phyloP scores from a whole-genome alignment of 2,888 invertebrate genomes.

The Cephalotes varians region DNA sequence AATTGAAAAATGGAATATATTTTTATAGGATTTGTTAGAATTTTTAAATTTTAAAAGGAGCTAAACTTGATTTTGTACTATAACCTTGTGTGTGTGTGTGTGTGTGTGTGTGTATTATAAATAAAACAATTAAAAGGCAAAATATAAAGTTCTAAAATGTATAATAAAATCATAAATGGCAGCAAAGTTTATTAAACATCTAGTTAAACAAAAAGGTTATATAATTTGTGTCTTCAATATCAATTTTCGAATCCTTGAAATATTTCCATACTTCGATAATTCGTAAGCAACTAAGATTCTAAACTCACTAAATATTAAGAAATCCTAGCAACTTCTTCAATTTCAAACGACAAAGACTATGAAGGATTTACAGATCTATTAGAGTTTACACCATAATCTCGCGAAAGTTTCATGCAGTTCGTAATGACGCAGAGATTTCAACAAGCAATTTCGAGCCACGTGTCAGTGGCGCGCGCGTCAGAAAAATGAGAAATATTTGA shows the following conservation, averaged over 20 bases:
- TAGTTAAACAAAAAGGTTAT: background rate
- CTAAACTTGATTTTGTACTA: background rate
- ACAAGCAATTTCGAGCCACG: constrained; percentile 41
- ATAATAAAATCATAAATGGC: background rate
- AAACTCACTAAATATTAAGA: background rate
- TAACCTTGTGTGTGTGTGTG: too few relatives aligned
- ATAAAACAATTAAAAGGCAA: too few relatives aligned
- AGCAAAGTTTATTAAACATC: background rate
- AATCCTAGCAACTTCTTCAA: constrained; percentile 2
- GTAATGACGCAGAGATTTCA: constrained; percentile 41
- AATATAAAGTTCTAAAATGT: background rate
- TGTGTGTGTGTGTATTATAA: too few relatives aligned
- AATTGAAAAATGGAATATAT: background rate
- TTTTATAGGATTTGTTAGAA: background rate
- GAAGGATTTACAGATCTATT: constrained; percentile 35
- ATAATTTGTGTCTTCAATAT: background rate
- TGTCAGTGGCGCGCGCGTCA: constrained; percentile 27
- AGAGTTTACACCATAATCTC: constrained; percentile 33
- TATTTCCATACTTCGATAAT: background rate
- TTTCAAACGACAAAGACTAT: constrained; percentile 4
- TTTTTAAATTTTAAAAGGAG: background rate
- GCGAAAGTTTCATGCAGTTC: constrained; percentile 32
- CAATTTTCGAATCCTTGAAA: background rate
- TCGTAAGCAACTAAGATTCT: background rate
- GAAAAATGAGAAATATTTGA: constrained; percentile 55